Conservation (phyloP, 2,888 invertebrate species). For the Disparrhopalites patrizii region DNA sequence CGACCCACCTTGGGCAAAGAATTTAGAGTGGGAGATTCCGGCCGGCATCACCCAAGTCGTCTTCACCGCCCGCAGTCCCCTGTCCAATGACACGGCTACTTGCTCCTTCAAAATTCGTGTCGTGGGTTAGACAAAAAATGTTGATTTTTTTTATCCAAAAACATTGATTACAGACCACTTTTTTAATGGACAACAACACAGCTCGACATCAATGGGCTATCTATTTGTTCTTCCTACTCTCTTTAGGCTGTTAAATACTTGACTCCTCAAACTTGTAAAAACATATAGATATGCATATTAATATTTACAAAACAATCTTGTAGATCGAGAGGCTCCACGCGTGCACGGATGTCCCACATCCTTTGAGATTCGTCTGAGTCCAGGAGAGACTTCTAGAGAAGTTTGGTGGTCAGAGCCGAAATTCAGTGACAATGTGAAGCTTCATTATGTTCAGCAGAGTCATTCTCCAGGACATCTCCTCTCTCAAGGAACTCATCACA, state of each 20-base stretch:
- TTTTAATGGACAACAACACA: too few species aligned
- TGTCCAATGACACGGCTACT: slow-evolving; percentile 56
- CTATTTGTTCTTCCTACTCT: too few species aligned
- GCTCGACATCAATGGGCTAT: too few species aligned
- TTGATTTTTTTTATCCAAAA: background rate
- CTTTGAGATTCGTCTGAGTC: slow-evolving; percentile 58
- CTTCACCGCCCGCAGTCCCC: slow-evolving; percentile 60
- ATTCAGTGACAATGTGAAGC: slow-evolving; percentile 59
- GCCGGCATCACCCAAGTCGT: slow-evolving; percentile 57
- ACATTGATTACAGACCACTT: too few species aligned
- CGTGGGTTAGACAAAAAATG: slow-evolving; percentile 51
- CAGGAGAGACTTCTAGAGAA: slow-evolving; percentile 57
- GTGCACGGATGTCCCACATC: slow-evolving; percentile 61
- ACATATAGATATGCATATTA: too few species aligned
- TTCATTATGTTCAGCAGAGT: slow-evolving; percentile 56
- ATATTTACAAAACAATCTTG: too few species aligned
- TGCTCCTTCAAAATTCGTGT: slow-evolving; percentile 62
- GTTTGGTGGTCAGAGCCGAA: slow-evolving; percentile 65
- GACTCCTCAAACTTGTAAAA: too few species aligned
- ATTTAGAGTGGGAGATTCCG: slow-evolving; percentile 59
- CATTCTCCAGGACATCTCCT: slow-evolving; percentile 59
- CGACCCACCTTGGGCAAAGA: slow-evolving; percentile 61
- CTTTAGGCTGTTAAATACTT: too few species aligned
- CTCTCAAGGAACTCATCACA: slow-evolving; percentile 59
- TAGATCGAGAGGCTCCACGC: slow-evolving; percentile 59